Evolutionary conservation across 2,888 invertebrate species (phyloP).

Genomic region (Apoderus coryli): DNA sequence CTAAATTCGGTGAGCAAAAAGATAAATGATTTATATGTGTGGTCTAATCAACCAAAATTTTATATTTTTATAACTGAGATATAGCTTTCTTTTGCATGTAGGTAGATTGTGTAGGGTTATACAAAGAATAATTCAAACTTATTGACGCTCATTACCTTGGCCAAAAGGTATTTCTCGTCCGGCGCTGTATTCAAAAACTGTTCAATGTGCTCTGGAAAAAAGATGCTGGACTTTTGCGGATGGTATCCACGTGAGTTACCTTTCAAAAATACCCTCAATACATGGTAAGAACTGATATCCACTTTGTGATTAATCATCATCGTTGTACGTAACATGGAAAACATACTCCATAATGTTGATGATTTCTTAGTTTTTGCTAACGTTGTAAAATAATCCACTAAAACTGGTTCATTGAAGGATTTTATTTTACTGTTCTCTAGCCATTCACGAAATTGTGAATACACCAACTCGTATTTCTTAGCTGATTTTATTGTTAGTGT

Average conservation of each 20-base stretch:
- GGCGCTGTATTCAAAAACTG: conserved; percentile 11
- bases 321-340: conserved; percentile 14
- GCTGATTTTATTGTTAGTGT: no score
- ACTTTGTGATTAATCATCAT: conserved; percentile 10
- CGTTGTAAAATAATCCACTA: conserved; percentile 13
- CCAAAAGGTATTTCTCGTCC: conserved; percentile 9
- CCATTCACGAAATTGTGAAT: conserved; percentile 11
- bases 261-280: conserved; percentile 19
- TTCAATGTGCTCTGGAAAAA: conserved; percentile 14
- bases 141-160: no score
- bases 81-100: no score
- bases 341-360: conserved; percentile 13
- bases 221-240: conserved; percentile 22
- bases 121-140: no score
- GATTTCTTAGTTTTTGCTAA: conserved; percentile 10
- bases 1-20: no score
- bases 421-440: conserved; percentile 5
- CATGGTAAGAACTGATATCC: conserved; percentile 14
- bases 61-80: no score
- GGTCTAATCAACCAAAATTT: no score
- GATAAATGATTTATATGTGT: no score
- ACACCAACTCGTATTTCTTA: conserved; percentile 10
- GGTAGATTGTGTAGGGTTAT: no score
- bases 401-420: conserved; percentile 10
- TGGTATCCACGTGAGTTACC: conserved; percentile 17